Evolutionary conservation across 1,140 invertebrate species (phyloP).

Genomic region (Hypothenemus hampei): DNA sequence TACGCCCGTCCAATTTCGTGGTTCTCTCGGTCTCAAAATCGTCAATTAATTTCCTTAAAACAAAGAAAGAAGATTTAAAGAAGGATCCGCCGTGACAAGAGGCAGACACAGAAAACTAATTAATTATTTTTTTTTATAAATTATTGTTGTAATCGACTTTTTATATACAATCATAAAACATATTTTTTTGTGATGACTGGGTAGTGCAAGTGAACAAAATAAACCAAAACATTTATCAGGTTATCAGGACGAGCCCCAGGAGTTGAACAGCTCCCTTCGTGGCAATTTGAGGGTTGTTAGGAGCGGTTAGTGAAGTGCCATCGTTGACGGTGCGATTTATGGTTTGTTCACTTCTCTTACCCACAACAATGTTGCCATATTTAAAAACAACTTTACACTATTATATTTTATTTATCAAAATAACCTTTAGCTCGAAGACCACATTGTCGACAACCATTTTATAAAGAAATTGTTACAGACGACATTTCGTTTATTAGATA

Average conservation of each 20-base stretch:
- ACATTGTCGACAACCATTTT: too few relatives aligned
- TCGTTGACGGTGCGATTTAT: conserved; percentile 36
- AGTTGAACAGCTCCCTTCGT: conserved; percentile 14
- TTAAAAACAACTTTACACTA: too few relatives aligned
- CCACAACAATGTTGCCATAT: conserved; percentile 15
- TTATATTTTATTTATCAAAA: neutral
- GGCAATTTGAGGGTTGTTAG: conserved; percentile 45
- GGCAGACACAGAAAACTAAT: conserved; percentile 13
- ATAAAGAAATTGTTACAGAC: too few relatives aligned
- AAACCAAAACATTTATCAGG: conserved; percentile 21
- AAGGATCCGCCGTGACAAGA: conserved; percentile 20
- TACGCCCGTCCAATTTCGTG: conserved; percentile 19
- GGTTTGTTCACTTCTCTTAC: neutral
- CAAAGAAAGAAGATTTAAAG: conserved; percentile 18
- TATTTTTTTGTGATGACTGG: too few relatives aligned
- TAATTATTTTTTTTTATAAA: conserved; percentile 19
- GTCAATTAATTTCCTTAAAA: conserved; percentile 26
- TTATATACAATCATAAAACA: too few relatives aligned
- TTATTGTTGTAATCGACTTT: too few relatives aligned
- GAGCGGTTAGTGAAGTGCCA: conserved; percentile 43
- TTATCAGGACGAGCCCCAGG: conserved; percentile 14
- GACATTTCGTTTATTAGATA: too few relatives aligned
- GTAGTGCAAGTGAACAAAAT: conserved; percentile 13
- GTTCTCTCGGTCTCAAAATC: conserved; percentile 17
- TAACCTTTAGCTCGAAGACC: too few relatives aligned